phyloP scores from a whole-genome alignment of 37 sponge, comb jelly and placozoan genomes.

The Cladorhizidae sp. region DNA sequence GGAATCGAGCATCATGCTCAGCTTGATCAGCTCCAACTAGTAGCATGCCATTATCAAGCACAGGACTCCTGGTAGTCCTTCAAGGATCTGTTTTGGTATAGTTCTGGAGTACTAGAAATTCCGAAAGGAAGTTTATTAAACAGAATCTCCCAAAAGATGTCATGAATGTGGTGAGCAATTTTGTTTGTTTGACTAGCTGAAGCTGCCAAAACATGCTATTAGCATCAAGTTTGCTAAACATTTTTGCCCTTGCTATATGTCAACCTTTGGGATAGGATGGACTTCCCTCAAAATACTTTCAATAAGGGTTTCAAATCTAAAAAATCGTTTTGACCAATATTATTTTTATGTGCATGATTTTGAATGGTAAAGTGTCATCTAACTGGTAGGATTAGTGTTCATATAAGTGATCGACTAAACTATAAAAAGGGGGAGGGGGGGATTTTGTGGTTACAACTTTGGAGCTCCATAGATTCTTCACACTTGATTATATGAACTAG shows the following conservation, averaged over 20 bases:
- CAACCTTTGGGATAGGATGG: conserved; percentile 58
- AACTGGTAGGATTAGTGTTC: too few relatives aligned
- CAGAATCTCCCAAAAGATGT: conserved; percentile 37
- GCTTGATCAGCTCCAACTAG: conserved; percentile 26
- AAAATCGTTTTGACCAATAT: too few relatives aligned
- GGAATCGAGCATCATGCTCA: conserved; percentile 37
- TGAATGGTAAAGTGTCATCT: too few relatives aligned
- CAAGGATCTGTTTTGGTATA: conserved; percentile 54
- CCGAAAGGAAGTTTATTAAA: conserved; percentile 59
- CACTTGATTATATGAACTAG: too few relatives aligned
- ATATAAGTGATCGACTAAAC: too few relatives aligned
- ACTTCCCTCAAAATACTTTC: conserved; percentile 42
- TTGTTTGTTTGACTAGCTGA: conserved; percentile 19
- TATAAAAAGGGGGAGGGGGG: too few relatives aligned
- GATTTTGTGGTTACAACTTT: too few relatives aligned
- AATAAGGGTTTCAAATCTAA: conserved; percentile 35
- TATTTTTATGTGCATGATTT: too few relatives aligned
- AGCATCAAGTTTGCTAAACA: conserved; percentile 53
- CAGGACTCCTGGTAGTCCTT: conserved; percentile 39
- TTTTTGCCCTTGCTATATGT: conserved; percentile 43
- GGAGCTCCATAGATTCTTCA: too few relatives aligned
- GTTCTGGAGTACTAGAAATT: conserved; percentile 55
- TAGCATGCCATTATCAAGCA: conserved; percentile 55
- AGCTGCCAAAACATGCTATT: conserved; percentile 65
- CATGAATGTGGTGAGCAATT: conserved; percentile 43